A percentile compares a stretch with the other conserved stretches of the same genome.
Conservation (phyloP, 2,797 vertebrate species). For the Fistularia commersonii region DNA sequence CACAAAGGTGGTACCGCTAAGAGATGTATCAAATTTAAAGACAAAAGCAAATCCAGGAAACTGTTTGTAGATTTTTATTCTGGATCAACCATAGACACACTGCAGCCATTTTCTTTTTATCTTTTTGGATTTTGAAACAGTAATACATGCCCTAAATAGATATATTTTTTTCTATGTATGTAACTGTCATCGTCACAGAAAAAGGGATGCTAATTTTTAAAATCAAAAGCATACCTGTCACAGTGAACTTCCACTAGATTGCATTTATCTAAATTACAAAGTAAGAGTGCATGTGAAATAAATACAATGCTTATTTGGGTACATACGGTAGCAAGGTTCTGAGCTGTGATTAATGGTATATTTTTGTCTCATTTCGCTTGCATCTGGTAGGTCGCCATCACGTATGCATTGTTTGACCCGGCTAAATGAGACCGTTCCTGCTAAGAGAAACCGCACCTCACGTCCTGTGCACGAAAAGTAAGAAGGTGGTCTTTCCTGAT, state of each 20-base stretch:
- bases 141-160: constrained; percentile 97
- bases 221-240: constrained; percentile 93
- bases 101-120: constrained; percentile 87
- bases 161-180: constrained; percentile 79
- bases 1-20: too few relatives aligned
- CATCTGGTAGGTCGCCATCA: constrained; percentile 18
- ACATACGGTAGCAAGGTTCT: constrained; percentile 54
- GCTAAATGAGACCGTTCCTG: constrained; percentile 17
- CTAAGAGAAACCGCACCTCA: constrained; percentile 29
- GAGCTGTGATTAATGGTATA: constrained; percentile 52
- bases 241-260: constrained; percentile 85
- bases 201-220: constrained; percentile 89
- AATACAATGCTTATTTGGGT: constrained; percentile 62
- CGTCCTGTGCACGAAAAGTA: constrained; percentile 51
- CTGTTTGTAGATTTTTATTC: constrained; percentile 89
- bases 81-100: constrained; percentile 94
- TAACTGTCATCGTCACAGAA: constrained; percentile 93
- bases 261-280: constrained; percentile 64
- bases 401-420: constrained; percentile 11
- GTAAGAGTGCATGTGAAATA: constrained; percentile 64
- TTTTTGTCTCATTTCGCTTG: constrained; percentile 23
- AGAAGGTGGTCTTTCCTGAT: constrained; percentile 47
- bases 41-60: constrained; percentile 11
- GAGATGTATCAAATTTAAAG: not conserved
- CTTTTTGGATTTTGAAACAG: constrained; percentile 85